A percentile compares a stretch with the other conserved stretches of the same genome.
Conservation (phyloP, 30 jellyfish, hydroid and myxozoan genomes). For the Rhopilema esculentum region DNA sequence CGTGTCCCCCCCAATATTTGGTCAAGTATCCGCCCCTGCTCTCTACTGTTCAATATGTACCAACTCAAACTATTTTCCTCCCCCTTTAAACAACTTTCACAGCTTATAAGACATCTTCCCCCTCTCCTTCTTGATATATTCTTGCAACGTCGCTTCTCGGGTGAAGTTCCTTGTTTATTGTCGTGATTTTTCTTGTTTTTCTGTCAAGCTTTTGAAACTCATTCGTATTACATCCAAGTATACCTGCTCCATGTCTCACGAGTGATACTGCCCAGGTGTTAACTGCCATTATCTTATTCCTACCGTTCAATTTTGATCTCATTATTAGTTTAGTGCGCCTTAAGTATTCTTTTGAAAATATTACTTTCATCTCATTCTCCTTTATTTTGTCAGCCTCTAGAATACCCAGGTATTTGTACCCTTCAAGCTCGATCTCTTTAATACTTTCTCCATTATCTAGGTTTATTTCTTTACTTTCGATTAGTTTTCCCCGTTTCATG, state of each 20-base stretch:
- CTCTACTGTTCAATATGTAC: constrained; percentile 7
- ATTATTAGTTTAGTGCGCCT: neutral
- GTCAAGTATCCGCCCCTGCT: no score
- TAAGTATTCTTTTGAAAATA: neutral
- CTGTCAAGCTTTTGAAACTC: constrained; percentile 37
- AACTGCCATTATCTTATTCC: constrained; percentile 20
- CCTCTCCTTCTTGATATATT: constrained; percentile 39
- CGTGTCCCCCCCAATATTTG: no score
- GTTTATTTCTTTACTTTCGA: neutral
- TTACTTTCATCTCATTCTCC: constrained; percentile 7
- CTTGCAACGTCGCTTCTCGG: constrained; percentile 52
- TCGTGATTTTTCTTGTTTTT: constrained; percentile 45
- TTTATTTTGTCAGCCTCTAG: neutral
- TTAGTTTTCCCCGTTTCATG: constrained; percentile 22
- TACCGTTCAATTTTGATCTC: constrained; percentile 37
- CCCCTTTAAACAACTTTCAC: constrained; percentile 14
- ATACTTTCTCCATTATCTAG: neutral
- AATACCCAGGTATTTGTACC: constrained; percentile 13
- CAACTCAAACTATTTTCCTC: constrained; percentile 29
- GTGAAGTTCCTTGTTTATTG: constrained; percentile 34
- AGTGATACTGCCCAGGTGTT: constrained; percentile 34
- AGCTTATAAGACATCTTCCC: constrained; percentile 40
- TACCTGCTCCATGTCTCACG: constrained; percentile 54
- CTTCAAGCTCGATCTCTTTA: neutral
- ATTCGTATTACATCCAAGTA: constrained; percentile 10